Evolutionary conservation across 2,797 vertebrate species (phyloP), one percentile per base, ranked within the genome.

Genomic region (Otus scops): DNA sequence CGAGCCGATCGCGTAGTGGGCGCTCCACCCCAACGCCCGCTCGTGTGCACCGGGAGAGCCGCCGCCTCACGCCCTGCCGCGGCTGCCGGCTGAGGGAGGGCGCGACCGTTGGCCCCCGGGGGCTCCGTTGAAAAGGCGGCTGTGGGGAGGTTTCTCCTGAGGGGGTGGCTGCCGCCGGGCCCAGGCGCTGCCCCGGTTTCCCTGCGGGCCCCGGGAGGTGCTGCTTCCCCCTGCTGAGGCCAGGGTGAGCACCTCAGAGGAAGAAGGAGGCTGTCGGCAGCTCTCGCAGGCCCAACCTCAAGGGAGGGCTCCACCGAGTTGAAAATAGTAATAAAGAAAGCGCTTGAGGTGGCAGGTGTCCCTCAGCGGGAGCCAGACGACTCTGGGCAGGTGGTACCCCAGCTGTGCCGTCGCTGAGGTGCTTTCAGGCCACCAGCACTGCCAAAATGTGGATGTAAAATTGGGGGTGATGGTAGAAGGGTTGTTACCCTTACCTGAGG

Each of bases 201-300:
- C 19, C n/a, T 8, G 34, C 4, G 39, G 19, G 50, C 3, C 19
- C 14, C 9, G 13, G 16, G 28, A 12, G 22, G 32, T 8, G 18
- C 70, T 56, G 61, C 27, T 22, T 21, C 27, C 6, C 34, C 3
- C 30, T 26, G 19, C 27, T 24, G 18, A 39, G 57, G 43, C 20
- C 28, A 22, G 24, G n/a, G 21, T 17, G 36, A 4, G 47, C 27
- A 28, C n/a, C 30, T 22, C 15, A 0, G 53, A 1, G 11, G 0
- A 10, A 10, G 4, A 2, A 2, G 20, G 18, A 4, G 10, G 3
- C 21, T 7, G 19, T 0, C 30, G 13, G 4, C 5, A 21, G 39
- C 22, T 5, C 0, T 1, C n/a, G 7, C 5, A 6, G 28, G 28
- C 28, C 56, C 10, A 1, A 8, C 30, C 30, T 9, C 12, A 2